Conservation (phyloP, 2,113 vertebrate genomes). For the Mellivora capensis region DNA sequence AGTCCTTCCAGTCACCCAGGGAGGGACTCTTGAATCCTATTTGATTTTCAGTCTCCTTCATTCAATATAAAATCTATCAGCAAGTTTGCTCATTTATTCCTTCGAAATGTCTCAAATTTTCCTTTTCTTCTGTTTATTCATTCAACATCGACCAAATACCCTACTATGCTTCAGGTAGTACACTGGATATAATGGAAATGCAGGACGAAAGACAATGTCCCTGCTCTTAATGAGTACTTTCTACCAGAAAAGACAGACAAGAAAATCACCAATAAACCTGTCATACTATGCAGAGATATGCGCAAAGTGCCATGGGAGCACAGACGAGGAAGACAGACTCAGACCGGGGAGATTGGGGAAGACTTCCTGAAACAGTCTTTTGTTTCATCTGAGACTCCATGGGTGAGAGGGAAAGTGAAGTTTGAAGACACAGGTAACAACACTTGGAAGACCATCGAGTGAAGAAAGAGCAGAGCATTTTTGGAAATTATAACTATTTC, state of each 20-base stretch:
- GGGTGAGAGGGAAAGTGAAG: neutral
- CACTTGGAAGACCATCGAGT: neutral
- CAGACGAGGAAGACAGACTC: neutral
- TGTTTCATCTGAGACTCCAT: neutral
- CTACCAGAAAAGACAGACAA: neutral
- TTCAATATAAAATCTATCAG: neutral
- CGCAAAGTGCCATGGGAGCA: neutral
- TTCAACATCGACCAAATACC: neutral
- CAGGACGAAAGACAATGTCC: neutral
- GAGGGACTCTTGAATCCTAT: neutral
- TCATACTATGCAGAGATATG: neutral
- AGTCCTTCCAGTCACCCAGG: neutral
- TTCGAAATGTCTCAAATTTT: neutral
- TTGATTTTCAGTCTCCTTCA: slow-evolving; percentile 10
- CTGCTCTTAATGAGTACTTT: neutral
- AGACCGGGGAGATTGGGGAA: neutral
- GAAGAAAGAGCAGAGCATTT: neutral
- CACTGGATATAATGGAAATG: neutral
- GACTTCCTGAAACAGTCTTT: neutral
- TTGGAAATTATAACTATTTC: neutral
- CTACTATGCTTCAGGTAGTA: neutral
- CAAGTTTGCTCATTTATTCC: neutral
- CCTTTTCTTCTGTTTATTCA: slow-evolving; percentile 1
- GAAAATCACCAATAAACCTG: neutral
- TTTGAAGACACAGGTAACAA: neutral